Evolutionary conservation across 2,888 invertebrate genomes (phyloP).

Genomic region (Koerneria pararmatus): DNA sequence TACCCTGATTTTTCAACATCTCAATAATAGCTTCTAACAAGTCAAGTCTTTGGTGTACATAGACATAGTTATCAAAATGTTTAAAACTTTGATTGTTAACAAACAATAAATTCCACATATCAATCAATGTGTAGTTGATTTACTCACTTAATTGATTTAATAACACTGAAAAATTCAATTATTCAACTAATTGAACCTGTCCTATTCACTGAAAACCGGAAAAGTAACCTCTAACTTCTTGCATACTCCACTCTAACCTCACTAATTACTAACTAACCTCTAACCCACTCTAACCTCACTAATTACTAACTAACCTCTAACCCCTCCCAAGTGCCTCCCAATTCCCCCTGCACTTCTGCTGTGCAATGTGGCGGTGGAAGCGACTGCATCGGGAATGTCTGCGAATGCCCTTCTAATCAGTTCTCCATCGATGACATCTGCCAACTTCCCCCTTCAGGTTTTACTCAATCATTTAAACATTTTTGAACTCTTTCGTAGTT

Average conservation of each 20-base stretch:
- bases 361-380: constrained; percentile 34
- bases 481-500: not conserved
- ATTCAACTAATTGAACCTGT: too few relatives aligned
- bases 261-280: constrained; percentile 8
- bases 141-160: too few relatives aligned
- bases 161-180: too few relatives aligned
- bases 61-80: too few relatives aligned
- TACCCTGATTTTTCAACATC: too few relatives aligned
- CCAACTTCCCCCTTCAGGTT: constrained; percentile 46
- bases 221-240: too few relatives aligned
- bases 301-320: constrained; percentile 23
- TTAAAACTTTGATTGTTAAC: too few relatives aligned
- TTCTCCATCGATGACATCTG: constrained; percentile 41
- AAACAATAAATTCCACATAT: too few relatives aligned
- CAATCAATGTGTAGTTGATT: too few relatives aligned
- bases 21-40: too few relatives aligned
- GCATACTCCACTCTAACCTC: not conserved
- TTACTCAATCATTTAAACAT: not conserved
- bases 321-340: constrained; percentile 51
- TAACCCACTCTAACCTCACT: not conserved
- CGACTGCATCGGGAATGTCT: constrained; percentile 34
- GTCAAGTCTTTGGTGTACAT: too few relatives aligned
- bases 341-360: constrained; percentile 38
- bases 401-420: constrained; percentile 41
- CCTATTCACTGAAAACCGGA: too few relatives aligned